Evolutionary conservation across 2,888 invertebrate species (phyloP).

Genomic region (Cyclophora punctaria): DNA sequence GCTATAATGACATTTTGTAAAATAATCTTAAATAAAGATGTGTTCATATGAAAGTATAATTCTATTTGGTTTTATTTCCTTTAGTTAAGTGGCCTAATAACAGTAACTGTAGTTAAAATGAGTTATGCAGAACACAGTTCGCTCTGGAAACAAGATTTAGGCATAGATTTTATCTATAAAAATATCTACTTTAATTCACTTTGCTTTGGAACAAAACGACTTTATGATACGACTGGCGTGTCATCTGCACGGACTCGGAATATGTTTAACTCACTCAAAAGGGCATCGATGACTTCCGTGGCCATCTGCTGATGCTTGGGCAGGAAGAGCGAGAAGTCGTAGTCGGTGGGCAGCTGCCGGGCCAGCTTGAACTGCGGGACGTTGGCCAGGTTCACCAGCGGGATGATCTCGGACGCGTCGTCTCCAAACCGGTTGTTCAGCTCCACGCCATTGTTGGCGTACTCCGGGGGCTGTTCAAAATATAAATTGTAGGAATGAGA

Average conservation of each 20-base stretch:
- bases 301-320: conserved; percentile 82
- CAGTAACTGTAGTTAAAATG: too few relatives aligned
- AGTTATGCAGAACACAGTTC: too few relatives aligned
- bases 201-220: too few relatives aligned
- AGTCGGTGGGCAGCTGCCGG: conserved; percentile 72
- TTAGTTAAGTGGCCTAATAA: too few relatives aligned
- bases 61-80: not conserved
- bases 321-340: conserved; percentile 84
- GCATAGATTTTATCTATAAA: too few relatives aligned
- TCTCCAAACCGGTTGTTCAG: conserved; percentile 78
- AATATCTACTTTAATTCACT: too few relatives aligned
- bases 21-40: conserved; percentile 5
- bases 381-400: conserved; percentile 63
- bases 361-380: conserved; percentile 76
- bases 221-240: too few relatives aligned
- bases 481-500: too few relatives aligned
- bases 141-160: too few relatives aligned
- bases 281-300: conserved; percentile 79
- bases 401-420: conserved; percentile 66
- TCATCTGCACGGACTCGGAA: too few relatives aligned
- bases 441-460: conserved; percentile 72
- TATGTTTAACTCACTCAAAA: conserved; percentile 72
- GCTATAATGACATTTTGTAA: not conserved
- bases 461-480: conserved; percentile 45
- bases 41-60: conserved; percentile 2